Base-by-base conservation (phyloP, 2,797 vertebrate species). In the Threskiornis aethiopicus region DNA sequence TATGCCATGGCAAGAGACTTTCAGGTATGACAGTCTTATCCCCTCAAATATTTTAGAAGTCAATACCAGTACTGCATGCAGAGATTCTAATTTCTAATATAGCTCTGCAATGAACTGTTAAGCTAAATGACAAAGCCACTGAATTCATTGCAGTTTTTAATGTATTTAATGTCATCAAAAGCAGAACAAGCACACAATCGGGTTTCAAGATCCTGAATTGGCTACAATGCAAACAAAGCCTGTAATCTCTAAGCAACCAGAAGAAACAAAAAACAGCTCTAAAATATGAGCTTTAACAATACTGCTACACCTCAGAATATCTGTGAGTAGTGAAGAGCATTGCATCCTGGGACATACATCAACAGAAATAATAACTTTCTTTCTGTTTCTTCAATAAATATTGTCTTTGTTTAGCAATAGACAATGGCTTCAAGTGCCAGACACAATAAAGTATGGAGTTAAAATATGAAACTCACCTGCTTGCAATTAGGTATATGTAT, bases 401-500 rank as follows among this genome's bases (percentile, higher is more conserved):
- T 9, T 58, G 9, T 25, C 11, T 75, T 76, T 61, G 2, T 62
- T 80, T 84, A 59, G 7, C 9, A 62, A 29, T 16, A n/a, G 37
- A 16, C 2, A 54, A 49, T 41, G 9, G 2, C 10, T 86, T 92
- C 16, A 57, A 73, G 7, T 80, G 12, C 2, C 22, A 69, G 42
- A n/a, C 1, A 22, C 9, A 37, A 24, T 39, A 17, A 59, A 90
- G 2, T 25, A 52, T 17, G 6, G 13, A 57, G 17, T 55, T 72
- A n/a, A 85, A 85, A 85, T 37, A 70, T 7, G 0, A 73, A 80
- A 46, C 20, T 77, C 2, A 9, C 2, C 19, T 47, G 9, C 22
- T 29, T 79, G 22, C 0, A 3, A 2, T 37, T n/a, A 72, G 5
- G 2, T 33, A 19, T 24, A 54, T 0, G 0, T 25, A n/a, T 64